Percentiles rank a stretch among this genome's conserved stretches.
phyloP scores from a whole-genome alignment of 2,888 invertebrate genomes.

The Drosophila affinis region DNA sequence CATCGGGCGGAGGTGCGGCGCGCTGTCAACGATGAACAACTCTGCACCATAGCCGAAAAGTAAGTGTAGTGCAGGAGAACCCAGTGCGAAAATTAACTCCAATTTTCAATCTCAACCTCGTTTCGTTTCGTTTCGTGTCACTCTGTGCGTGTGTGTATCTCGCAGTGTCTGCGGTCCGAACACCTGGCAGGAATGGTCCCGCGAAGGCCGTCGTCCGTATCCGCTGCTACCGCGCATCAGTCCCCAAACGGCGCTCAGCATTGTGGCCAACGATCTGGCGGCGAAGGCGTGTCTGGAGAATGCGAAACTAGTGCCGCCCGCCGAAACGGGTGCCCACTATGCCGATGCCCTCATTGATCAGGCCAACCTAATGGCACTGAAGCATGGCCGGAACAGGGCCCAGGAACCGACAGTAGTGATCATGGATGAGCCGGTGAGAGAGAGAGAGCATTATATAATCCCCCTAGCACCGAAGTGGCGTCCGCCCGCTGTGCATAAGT shows the following conservation, averaged over 20 bases:
- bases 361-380: conserved; percentile 51
- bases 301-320: conserved; percentile 85
- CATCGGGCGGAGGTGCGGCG: conserved; percentile 96
- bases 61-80: conserved; percentile 85
- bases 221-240: conserved; percentile 93
- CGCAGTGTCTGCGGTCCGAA: conserved; percentile 87
- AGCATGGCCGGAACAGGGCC: conserved; percentile 43
- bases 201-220: conserved; percentile 93
- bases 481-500: conserved; percentile 1
- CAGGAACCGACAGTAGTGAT: conserved; percentile 70
- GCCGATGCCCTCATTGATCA: conserved; percentile 66
- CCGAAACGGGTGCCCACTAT: conserved; percentile 82
- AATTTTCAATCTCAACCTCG: background rate
- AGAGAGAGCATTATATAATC: conserved; percentile 56
- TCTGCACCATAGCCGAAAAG: conserved; percentile 95
- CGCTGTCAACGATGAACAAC: conserved; percentile 95
- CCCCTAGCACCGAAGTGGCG: conserved; percentile 32
- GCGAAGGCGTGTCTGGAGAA: conserved; percentile 87
- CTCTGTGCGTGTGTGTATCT: conserved; percentile 32
- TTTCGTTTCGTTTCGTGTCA: background rate
- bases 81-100: background rate
- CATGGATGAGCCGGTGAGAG: conserved; percentile 83
- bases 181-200: conserved; percentile 91
- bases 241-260: conserved; percentile 93
- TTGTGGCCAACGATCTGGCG: conserved; percentile 92